Base-by-base conservation (phyloP, 2,797 vertebrate species). In the Borostomias antarcticus region DNA sequence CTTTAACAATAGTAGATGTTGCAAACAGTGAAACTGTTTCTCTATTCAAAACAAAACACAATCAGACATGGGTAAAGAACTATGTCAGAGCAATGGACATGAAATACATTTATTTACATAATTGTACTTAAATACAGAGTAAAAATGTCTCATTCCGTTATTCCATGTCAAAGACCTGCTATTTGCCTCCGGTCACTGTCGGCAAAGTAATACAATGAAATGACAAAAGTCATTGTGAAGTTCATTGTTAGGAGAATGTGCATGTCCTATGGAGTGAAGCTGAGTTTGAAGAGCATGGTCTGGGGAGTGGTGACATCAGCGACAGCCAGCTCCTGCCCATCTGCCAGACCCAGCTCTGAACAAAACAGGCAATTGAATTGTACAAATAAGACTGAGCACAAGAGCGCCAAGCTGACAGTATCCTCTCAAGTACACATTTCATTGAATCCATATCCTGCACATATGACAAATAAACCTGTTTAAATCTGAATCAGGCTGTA, bases 271-370 rank as follows among this genome's bases (percentile, higher is more conserved):
- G 92, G 92, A 70, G 92, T 95, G 84, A 96, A 95, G 78, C 91
- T 90, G 77, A 98, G 94, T 82, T 93, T 96, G 87, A 98, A 97
- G 65, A 97, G 82, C 82, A 97, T 88, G n/a, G 95, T 98, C 86
- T 98, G 96, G 61, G 96, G 96, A 60, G 95, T 95, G 68, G 96
- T 98, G 82, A 94, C 76, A 84, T 97, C 95, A 66, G 95, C 95
- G 63, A 98, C 95, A 17, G 95, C 95, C 75, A 97, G 88, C 74
- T 98, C 95, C 73, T 97, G 96, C 73, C 95, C 90, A 35, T 98
- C 91, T 51, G 89, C 86, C 10, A 98, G 92, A 2, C 96, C 95
- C 69, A 98, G 53, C 70, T 97, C 95, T 97, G 84, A 35, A 17
- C 56, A 85, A 33, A 81, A 78, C 52, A 74, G 43, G 69, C 8